Conservation (phyloP, 1,140 invertebrate species). For the Cherax quadricarinatus region DNA sequence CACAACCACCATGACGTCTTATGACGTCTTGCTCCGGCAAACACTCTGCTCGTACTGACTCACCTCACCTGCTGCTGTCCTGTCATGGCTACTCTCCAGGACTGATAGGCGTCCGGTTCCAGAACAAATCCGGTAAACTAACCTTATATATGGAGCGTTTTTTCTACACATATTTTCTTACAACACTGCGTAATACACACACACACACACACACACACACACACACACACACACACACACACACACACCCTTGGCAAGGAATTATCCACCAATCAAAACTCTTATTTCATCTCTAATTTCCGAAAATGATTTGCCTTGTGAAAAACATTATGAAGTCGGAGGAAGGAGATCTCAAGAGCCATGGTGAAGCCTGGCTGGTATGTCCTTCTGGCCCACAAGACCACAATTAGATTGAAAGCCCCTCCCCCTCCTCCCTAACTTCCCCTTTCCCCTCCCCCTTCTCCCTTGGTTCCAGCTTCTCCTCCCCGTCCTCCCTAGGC, state of each 20-base stretch:
- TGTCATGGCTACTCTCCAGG: too few relatives aligned
- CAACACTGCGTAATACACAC: too few relatives aligned
- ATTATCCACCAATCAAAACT: constrained; percentile 57
- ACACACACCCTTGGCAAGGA: background rate
- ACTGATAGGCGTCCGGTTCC: too few relatives aligned
- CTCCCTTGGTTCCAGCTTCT: background rate
- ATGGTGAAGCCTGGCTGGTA: background rate
- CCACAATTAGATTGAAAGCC: constrained; percentile 42
- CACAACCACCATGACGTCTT: too few relatives aligned
- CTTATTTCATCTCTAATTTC: constrained; percentile 62
- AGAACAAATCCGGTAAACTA: too few relatives aligned
- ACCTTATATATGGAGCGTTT: background rate
- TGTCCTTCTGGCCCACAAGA: background rate
- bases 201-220: too few relatives aligned
- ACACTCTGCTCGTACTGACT: too few relatives aligned
- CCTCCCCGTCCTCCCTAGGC: background rate
- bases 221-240: too few relatives aligned
- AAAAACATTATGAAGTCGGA: constrained; percentile 21
- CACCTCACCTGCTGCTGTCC: too few relatives aligned
- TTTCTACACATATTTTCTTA: too few relatives aligned
- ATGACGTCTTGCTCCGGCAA: too few relatives aligned
- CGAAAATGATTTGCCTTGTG: constrained; percentile 57
- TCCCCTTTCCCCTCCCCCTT: background rate
- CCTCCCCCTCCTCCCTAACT: background rate
- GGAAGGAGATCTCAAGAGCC: background rate